Conservation (phyloP, 2,113 vertebrate species). For the Origma solitaria region DNA sequence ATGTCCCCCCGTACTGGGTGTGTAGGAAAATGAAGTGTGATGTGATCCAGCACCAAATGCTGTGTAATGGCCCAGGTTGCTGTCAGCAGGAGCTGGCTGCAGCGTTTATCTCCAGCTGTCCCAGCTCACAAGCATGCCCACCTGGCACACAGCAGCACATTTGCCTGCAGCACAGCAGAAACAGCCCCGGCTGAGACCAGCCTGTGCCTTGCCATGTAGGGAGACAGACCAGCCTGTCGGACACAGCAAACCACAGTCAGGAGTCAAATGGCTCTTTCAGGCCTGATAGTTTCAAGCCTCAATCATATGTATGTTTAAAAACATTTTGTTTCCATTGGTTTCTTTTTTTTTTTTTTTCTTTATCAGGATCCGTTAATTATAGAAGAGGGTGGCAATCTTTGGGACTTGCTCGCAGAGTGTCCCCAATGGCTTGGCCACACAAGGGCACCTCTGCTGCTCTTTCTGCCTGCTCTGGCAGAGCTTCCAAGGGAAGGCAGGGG, state of each 20-base stretch:
- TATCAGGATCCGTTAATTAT: background rate
- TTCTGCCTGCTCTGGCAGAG: background rate
- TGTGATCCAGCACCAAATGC: background rate
- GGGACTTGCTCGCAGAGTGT: rapidly evolving
- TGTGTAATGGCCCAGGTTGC: background rate
- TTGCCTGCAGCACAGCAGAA: background rate
- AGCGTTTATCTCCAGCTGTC: background rate
- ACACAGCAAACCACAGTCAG: background rate
- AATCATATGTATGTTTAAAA: background rate
- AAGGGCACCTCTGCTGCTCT: background rate
- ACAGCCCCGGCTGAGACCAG: background rate
- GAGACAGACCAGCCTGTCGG: background rate
- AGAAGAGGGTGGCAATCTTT: background rate
- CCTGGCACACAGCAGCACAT: background rate
- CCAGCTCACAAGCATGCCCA: background rate
- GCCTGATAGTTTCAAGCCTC: background rate
- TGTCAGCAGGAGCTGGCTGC: background rate
- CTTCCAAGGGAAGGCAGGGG: background rate
- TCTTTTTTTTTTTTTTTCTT: background rate
- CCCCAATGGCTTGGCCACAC: background rate
- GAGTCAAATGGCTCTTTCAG: background rate
- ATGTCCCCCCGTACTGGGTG: rapidly evolving
- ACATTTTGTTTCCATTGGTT: background rate
- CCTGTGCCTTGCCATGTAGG: background rate
- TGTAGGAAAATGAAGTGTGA: background rate